phyloP scores from a whole-genome alignment of 2,888 invertebrate species.

The Elgonia sp. region DNA sequence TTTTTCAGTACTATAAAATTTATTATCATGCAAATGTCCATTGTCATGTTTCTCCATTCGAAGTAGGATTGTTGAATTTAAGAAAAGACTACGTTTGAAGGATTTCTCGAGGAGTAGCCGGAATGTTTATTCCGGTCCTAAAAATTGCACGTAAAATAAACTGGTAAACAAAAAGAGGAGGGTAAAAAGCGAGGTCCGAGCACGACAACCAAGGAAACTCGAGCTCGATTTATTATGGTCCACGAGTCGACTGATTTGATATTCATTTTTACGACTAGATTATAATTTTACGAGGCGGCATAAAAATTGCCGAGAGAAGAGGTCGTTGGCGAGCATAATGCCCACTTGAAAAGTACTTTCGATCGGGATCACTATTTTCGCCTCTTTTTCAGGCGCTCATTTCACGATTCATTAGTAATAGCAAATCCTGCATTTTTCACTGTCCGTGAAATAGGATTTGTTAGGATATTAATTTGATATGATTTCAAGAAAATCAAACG shows the following conservation, averaged over 20 bases:
- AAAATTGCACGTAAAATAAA: constrained; percentile 39
- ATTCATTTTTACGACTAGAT: constrained; percentile 65
- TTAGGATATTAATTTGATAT: constrained; percentile 14
- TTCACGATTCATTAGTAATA: constrained; percentile 59
- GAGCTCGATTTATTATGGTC: constrained; percentile 51
- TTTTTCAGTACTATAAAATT: background rate
- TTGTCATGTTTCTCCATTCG: background rate
- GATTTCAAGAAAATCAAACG: background rate
- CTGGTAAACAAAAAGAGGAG: constrained; percentile 25
- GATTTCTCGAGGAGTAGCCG: constrained; percentile 7
- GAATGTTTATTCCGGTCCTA: constrained; percentile 38
- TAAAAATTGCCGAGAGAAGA: constrained; percentile 50
- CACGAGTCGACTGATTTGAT: constrained; percentile 59
- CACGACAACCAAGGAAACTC: constrained; percentile 5
- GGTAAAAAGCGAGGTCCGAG: constrained; percentile 6
- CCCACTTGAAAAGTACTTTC: constrained; percentile 59
- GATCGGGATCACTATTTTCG: constrained; percentile 55
- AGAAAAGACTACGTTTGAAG: background rate
- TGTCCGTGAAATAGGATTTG: constrained; percentile 28
- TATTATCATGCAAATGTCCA: background rate
- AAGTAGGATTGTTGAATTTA: background rate
- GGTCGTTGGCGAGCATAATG: constrained; percentile 55
- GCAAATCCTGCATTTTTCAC: constrained; percentile 55
- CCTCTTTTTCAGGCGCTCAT: constrained; percentile 35
- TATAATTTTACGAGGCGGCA: constrained; percentile 66